Base-by-base conservation (phyloP, 2,113 vertebrate genomes). In the Osmerus eperlanus region DNA sequence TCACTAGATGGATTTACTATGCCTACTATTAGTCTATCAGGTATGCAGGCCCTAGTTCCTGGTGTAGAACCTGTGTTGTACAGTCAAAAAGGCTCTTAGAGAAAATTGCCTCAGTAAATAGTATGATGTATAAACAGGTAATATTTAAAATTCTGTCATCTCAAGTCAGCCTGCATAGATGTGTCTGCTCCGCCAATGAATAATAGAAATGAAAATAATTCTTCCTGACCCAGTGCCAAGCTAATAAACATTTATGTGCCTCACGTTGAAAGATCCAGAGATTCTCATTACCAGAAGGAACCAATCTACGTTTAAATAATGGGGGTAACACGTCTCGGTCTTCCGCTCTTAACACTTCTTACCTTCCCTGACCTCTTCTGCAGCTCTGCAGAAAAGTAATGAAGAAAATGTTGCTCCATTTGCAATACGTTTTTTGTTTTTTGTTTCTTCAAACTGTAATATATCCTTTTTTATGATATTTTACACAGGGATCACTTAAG, bases 191-290 rank as follows among this genome's bases (percentile, higher is more conserved):
- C 79, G 71, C 72, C 69, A 59, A 86, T 86, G 86, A 87, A 87
- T 90, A 87, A 84, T 84, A 79, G 78, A 87, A 88, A 87, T 85
- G 25, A 84, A 84, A 81, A 79, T 84, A 87, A 86, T 90, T 87
- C 79, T 75, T 85, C 70, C 71, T n/a, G 74, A 85, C 78, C 81
- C 19, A 58, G 76, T 79, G 84, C 87, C 79, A 83, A 65, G 77
- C 65, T 66, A 74, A 80, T 83, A 80, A 64, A 84, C 80, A 84
- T 86, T 85, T 80, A 76, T 83, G 78, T 80, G 81, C 85, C 76
- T 73, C 9, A 41, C 58, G 36, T 80, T 78, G 78, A 84, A 81
- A 75, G 68, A 83, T 84, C 66, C 83, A 70, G 73, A 80, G 71
- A 83, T 81, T 86, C 81, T 70, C 81, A 78, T 85, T 76, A 79